Conservation (phyloP, 2,113 vertebrate genomes). For the Tetraodon nigroviridis region DNA sequence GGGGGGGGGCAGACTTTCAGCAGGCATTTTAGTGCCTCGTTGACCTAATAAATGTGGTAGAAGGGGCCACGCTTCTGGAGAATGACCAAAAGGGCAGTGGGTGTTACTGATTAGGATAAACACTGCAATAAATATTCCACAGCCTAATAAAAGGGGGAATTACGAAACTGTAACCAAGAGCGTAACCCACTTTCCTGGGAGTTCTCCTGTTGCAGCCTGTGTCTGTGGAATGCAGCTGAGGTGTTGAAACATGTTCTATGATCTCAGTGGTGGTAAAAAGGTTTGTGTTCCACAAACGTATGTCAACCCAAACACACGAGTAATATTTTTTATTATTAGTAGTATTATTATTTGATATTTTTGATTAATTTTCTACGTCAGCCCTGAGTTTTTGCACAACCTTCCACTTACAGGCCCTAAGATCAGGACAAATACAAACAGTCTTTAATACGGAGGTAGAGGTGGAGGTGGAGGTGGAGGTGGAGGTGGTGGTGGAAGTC, state of each 20-base stretch:
- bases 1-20: conserved; percentile 4
- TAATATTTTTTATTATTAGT: too few relatives aligned
- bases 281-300: too few relatives aligned
- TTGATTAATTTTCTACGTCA: too few relatives aligned
- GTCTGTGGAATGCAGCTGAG: too few relatives aligned
- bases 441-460: conserved; percentile 11
- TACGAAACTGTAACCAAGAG: too few relatives aligned
- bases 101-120: neutral
- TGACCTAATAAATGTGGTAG: conserved; percentile 19
- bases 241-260: too few relatives aligned
- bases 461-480: conserved; percentile 18
- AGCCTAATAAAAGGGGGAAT: neutral
- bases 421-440: neutral
- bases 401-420: neutral
- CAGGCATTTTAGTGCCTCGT: conserved; percentile 33
- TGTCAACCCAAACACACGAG: too few relatives aligned
- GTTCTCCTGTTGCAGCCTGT: too few relatives aligned
- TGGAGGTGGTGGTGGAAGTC: conserved; percentile 8
- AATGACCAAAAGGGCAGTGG: conserved; percentile 13
- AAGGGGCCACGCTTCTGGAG: conserved; percentile 10
- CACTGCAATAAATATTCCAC: conserved; percentile 1
- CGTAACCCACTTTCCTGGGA: too few relatives aligned
- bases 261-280: too few relatives aligned
- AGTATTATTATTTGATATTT: too few relatives aligned
- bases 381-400: too few relatives aligned